These are phyloP conservation scores for Sturmia bella DNA, from an alignment of 2,888 invertebrate species.

Conservation along the genomic window DNA sequence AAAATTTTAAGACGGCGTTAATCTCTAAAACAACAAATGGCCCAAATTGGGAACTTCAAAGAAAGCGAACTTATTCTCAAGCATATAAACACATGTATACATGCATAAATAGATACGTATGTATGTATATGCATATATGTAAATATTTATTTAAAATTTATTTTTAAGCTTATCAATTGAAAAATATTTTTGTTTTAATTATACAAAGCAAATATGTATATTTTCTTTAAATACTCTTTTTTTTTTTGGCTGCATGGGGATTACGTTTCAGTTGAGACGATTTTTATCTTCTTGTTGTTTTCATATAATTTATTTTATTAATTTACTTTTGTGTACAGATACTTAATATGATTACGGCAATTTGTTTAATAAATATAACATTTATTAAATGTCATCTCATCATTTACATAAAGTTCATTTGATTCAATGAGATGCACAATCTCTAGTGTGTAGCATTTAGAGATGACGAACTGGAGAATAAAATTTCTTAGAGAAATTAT, in stretches of 20 bases:
- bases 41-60: conserved; percentile 30
- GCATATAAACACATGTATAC: not conserved
- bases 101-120: too few species aligned
- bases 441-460: not conserved
- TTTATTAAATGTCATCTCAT: conserved; percentile 25
- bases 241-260: not conserved
- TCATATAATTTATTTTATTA: conserved; percentile 21
- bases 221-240: not conserved
- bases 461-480: not conserved
- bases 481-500: too few species aligned
- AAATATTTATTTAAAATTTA: not conserved
- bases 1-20: conserved; percentile 2
- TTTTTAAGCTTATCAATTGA: not conserved
- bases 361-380: conserved; percentile 48
- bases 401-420: conserved; percentile 21
- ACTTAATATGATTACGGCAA: conserved; percentile 38
- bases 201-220: too few species aligned
- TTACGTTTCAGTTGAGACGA: not conserved
- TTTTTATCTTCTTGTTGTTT: conserved; percentile 9
- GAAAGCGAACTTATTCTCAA: conserved; percentile 8
- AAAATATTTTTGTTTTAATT: not conserved
- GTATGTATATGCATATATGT: too few species aligned
- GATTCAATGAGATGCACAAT: not conserved
- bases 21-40: conserved; percentile 20
- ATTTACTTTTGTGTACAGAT: conserved; percentile 4